Evolutionary conservation across 2,113 vertebrate species (phyloP).

Genomic region (Silurus asotus): DNA sequence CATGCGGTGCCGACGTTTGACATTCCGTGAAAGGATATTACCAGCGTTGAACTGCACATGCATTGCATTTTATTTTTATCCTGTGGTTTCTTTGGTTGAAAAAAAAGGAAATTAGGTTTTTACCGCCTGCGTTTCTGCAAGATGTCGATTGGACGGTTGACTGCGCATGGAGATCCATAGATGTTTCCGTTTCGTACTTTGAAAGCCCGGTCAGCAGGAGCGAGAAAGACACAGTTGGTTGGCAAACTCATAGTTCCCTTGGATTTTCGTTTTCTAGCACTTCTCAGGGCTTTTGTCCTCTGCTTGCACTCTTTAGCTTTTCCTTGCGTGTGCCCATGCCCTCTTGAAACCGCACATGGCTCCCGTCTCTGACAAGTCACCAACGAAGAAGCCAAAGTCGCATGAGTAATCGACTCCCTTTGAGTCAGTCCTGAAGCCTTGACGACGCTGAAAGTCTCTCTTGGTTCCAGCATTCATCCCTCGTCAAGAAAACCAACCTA

Average conservation of each 20-base stretch:
- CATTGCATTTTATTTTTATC: too few relatives aligned
- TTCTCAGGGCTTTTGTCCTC: background rate
- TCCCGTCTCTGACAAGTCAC: constrained; percentile 31
- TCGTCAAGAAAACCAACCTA: constrained; percentile 27
- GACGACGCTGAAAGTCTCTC: background rate
- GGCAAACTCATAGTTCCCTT: constrained; percentile 74
- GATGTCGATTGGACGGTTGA: constrained; percentile 80
- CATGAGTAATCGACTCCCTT: constrained; percentile 26
- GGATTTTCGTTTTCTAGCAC: background rate
- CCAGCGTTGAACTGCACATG: background rate
- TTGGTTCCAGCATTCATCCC: constrained; percentile 22
- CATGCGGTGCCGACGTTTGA: background rate
- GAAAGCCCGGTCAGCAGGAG: constrained; percentile 61
- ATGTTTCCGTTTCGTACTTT: constrained; percentile 70
- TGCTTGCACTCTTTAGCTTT: constrained; percentile 35
- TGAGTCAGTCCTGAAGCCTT: constrained; percentile 17
- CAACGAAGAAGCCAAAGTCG: constrained; percentile 16
- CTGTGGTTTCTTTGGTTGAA: background rate
- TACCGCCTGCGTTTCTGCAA: constrained; percentile 79
- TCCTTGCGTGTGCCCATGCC: constrained; percentile 29
- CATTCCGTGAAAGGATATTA: background rate
- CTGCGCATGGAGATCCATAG: constrained; percentile 74
- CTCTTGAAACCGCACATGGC: constrained; percentile 9
- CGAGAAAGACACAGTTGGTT: constrained; percentile 63
- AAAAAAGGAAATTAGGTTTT: constrained; percentile 53